Base-by-base conservation (phyloP, 2,797 vertebrate genomes). In the Schizopygopsis pylzovi region DNA sequence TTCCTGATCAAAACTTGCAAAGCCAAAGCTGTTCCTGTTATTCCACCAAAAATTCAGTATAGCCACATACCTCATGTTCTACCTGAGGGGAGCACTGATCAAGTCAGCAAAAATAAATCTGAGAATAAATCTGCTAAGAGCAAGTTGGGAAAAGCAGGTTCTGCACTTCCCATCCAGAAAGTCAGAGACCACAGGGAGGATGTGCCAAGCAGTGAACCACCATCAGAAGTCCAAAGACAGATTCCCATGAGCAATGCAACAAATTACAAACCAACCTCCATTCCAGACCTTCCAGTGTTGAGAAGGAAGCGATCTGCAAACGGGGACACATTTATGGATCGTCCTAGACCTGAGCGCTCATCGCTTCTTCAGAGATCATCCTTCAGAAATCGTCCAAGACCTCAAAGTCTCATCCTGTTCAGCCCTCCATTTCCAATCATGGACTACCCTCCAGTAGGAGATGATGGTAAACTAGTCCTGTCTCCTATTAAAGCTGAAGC, bases 1-100 rank as follows among this genome's bases (percentile, higher is more conserved):
- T 99, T 98, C 92, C 98, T 99, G 97, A 96, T 99, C 45, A 98
- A 98, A 92, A 98, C 98, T 12, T 98, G 97, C 91, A 98, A 99
- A 90, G 98, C 97, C 83, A 97, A 96, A 94, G 98, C 98, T 0
- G 98, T 99, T 65, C 98, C 98, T 0, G 98, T 99, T 68, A 94
- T 99, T 90, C 97, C 97, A 0, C 98, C 98, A 0, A 98, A 98
- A 92, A 92, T 99, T 91, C 98, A 99, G 92, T 99, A 99, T 90
- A 99, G 97, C 4, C 97, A 97, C 92, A 96, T 98, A 91, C 98
- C 98, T 77, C 96, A 96, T 90, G 96, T 95, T 3, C 93, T 95
- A 76, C 96, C 94, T 0, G 59, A 77, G 76, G 91, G 93, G 45
- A 81, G 47, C 0, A 6, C 37, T 0, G 90, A 91, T 6, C 90